A percentile compares a stretch with the other conserved stretches of the same genome.
phyloP scores from a whole-genome alignment of 2,888 invertebrate species.

The Gymnocheta viridis region DNA sequence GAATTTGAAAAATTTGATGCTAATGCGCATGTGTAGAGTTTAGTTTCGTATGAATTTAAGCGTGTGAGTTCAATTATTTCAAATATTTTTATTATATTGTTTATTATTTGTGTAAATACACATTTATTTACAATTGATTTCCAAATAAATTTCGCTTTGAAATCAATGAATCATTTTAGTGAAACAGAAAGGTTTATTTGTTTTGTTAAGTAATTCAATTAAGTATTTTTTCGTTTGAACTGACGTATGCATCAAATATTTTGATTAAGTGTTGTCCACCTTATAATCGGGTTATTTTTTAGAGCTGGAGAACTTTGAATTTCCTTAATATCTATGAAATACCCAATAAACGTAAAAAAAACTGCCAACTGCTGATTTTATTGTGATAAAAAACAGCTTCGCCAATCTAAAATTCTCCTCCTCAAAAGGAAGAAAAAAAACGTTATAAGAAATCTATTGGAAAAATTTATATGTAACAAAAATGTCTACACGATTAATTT shows the following conservation, averaged over 20 bases:
- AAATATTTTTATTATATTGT: background rate
- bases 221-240: background rate
- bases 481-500: too few relatives aligned
- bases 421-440: too few relatives aligned
- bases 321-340: background rate
- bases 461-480: too few relatives aligned
- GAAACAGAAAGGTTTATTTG: background rate
- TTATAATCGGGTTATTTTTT: background rate
- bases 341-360: too few relatives aligned
- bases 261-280: background rate
- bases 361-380: too few relatives aligned
- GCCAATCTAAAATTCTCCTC: too few relatives aligned
- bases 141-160: background rate
- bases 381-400: too few relatives aligned
- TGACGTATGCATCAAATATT: background rate
- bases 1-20: constrained; percentile 39
- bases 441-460: too few relatives aligned
- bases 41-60: background rate
- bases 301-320: background rate
- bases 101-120: constrained; percentile 14
- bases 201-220: constrained; percentile 2
- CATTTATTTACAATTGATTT: constrained; percentile 15
- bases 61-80: background rate
- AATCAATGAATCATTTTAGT: constrained; percentile 12
- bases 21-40: constrained; percentile 5